phyloP scores from a whole-genome alignment of 2,113 vertebrate species.

The Propithecus coquereli region DNA sequence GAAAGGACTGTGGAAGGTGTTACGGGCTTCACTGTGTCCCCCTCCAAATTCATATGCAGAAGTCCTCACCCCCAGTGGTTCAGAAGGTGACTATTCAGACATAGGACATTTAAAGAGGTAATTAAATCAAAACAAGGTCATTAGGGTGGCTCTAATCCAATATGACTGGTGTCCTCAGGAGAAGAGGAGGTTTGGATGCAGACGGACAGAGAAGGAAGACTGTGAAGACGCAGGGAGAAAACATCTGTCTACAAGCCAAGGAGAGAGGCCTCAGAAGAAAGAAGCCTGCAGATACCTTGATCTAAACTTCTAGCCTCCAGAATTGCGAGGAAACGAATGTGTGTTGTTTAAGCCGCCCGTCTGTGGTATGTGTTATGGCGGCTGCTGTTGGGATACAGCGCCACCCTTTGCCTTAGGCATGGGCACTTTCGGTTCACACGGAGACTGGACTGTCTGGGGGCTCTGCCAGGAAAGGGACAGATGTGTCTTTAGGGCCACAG shows the following conservation, averaged over 20 bases:
- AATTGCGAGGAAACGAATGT: background rate
- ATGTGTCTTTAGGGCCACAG: background rate
- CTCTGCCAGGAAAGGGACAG: background rate
- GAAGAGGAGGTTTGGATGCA: background rate
- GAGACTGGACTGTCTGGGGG: background rate
- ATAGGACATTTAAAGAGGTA: background rate
- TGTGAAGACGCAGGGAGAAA: background rate
- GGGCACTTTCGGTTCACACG: accelerated
- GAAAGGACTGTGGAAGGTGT: no score
- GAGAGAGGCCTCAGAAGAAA: background rate
- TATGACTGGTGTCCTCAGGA: background rate
- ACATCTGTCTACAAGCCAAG: background rate
- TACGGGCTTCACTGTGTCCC: background rate
- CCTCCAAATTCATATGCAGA: background rate
- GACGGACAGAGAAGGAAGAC: background rate
- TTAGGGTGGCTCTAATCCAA: background rate
- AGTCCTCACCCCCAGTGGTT: background rate
- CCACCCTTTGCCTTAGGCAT: background rate
- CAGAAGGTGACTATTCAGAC: background rate
- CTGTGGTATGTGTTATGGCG: background rate
- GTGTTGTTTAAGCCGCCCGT: background rate
- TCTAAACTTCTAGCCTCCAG: background rate
- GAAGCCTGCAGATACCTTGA: background rate
- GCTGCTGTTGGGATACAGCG: accelerated
- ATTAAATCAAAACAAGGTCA: background rate